Conservation (phyloP, 2,888 invertebrate genomes). For the Cyaniris semiargus region DNA sequence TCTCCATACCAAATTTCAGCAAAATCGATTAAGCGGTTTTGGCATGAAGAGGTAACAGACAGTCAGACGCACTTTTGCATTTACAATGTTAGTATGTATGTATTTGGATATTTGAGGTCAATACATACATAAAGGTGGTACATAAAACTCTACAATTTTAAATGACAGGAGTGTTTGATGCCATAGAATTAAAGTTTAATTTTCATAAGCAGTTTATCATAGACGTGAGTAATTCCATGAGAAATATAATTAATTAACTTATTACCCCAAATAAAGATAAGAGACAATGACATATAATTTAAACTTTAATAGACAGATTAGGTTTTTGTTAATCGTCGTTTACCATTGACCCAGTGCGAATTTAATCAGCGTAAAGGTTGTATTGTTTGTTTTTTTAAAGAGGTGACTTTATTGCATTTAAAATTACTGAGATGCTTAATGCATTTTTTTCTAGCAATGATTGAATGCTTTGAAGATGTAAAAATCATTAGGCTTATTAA, state of each 20-base stretch:
- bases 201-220: background rate
- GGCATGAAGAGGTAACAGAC: too few relatives aligned
- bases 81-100: too few relatives aligned
- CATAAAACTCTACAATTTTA: background rate
- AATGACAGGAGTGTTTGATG: background rate
- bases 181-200: background rate
- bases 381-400: slow-evolving; percentile 34
- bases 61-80: too few relatives aligned
- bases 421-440: background rate
- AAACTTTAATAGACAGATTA: slow-evolving; percentile 34
- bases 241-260: slow-evolving; percentile 11
- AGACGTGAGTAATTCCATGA: background rate
- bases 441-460: background rate
- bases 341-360: slow-evolving; percentile 69
- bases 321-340: slow-evolving; percentile 47
- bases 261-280: background rate
- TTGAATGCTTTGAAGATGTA: background rate
- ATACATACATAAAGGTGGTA: background rate
- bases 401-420: background rate
- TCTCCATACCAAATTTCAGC: too few relatives aligned
- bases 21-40: too few relatives aligned
- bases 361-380: slow-evolving; percentile 62
- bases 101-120: background rate
- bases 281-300: slow-evolving; percentile 14
- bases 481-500: too few relatives aligned